These are phyloP conservation scores for Amphiprion ocellaris DNA, from an alignment of 2,113 vertebrate species.

Conservation along the genomic window DNA sequence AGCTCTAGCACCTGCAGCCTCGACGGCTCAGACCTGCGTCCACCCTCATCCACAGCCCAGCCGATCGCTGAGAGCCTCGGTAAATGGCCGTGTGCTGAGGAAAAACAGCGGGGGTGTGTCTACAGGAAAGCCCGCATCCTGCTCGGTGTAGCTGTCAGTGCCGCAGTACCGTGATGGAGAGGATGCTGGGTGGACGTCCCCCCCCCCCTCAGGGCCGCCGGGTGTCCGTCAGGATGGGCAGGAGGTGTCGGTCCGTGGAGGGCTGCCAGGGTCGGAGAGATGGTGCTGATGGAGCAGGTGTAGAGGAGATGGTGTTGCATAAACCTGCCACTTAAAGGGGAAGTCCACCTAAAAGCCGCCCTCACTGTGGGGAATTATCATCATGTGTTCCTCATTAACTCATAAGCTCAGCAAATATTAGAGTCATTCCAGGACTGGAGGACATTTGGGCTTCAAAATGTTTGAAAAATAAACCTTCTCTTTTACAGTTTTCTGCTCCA, in stretches of 20 bases:
- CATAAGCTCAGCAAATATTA: too few relatives aligned
- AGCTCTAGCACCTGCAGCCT: slow-evolving; percentile 27
- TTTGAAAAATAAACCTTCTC: too few relatives aligned
- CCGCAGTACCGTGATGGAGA: slow-evolving; percentile 65
- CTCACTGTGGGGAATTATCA: too few relatives aligned
- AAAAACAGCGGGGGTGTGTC: neutral
- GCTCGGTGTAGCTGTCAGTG: slow-evolving; percentile 34
- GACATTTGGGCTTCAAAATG: too few relatives aligned
- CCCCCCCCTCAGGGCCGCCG: neutral
- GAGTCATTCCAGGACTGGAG: too few relatives aligned
- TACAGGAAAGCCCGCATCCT: neutral
- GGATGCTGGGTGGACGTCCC: too few relatives aligned
- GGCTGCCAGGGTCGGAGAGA: slow-evolving; percentile 26
- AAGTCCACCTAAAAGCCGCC: slow-evolving; percentile 10
- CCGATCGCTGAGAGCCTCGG: slow-evolving; percentile 4
- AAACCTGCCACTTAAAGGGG: slow-evolving; percentile 62
- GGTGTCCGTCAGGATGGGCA: neutral
- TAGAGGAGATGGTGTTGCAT: slow-evolving; percentile 40
- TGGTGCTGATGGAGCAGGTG: slow-evolving; percentile 66
- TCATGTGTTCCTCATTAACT: too few relatives aligned
- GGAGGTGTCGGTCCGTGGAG: neutral
- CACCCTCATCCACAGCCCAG: neutral
- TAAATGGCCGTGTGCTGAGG: too few relatives aligned
- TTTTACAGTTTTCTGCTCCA: too few relatives aligned
- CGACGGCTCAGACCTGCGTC: slow-evolving; percentile 15